Base-by-base conservation (phyloP, 2,797 vertebrate species). In the Clarias pachynema region DNA sequence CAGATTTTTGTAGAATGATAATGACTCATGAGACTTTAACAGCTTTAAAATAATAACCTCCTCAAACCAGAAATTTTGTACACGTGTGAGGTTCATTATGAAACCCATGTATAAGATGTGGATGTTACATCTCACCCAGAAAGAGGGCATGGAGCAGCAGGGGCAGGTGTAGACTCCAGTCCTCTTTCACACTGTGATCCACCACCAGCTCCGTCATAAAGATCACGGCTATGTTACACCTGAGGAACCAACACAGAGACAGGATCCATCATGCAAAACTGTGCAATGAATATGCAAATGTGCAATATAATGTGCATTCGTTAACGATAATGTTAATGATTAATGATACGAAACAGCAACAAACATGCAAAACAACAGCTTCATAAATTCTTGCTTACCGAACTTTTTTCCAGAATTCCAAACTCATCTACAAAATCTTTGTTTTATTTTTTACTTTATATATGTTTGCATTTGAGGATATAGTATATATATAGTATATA, bases 181-280 rank as follows among this genome's bases (percentile, higher is more conserved):
- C 98, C 91, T 99, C 98, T 90, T 97, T 96, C 87, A 99, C 97
- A 16, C 98, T 98, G 94, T 99, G 98, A 91, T 99, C 98, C 91
- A 98, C 98, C 89, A 99, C 97, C 97, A 99, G 98, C 91, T 99
- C 98, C 10, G 98, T 97, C 97, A 99, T 98, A 86, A 99, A 99
- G 89, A 99, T 99, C 84, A 99, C 98, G 31, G 98, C 97, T 82
- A 99, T 98, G 88, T 99, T 99, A 91, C 98, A 99, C 94, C 98
- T 99, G 90, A 79, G 72, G 31, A 79, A 83, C 65, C 72, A 15
- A 81, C 31, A 83, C 40, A 87, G 49, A 34, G 78, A 65, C 57
- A 31, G 7, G 16, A 37, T 56, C 1, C 29, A 24, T 22, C 6
- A 79, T 8, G 31, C 56, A 40, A n/a, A 79, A 49, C n/a, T 34